A percentile compares a stretch with the other conserved stretches of the same genome.
Conservation (phyloP, 2,797 vertebrate species). For the Craterocephalus amniculus region DNA sequence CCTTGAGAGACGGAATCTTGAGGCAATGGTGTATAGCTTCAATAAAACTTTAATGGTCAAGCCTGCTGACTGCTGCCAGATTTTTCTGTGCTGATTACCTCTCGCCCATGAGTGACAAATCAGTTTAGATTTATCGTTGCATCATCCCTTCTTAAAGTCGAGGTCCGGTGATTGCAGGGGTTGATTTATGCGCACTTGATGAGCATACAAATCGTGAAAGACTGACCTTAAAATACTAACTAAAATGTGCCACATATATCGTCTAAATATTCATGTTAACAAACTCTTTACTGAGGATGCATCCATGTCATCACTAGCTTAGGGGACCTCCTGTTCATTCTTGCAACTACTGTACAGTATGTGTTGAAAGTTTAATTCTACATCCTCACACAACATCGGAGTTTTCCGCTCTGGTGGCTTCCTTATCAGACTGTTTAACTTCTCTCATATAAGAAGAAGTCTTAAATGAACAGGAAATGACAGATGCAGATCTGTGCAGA, state of each 20-base stretch:
- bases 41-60: not conserved
- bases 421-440: not conserved
- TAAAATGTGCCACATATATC: no score
- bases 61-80: not conserved
- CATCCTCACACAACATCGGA: no score
- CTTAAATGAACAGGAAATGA: not conserved
- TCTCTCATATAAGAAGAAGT: not conserved
- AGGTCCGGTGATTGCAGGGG: not conserved
- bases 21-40: no score
- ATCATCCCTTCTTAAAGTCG: not conserved
- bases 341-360: not conserved
- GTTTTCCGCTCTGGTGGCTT: not conserved
- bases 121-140: not conserved
- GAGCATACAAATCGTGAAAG: no score
- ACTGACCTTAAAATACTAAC: no score
- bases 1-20: not conserved
- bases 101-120: not conserved
- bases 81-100: not conserved
- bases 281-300: no score
- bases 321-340: not conserved
- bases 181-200: conserved; percentile 3
- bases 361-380: not conserved
- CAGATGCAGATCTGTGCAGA: not conserved
- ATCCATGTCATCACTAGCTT: not conserved
- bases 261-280: no score